phyloP scores from a whole-genome alignment of 2,113 vertebrate genomes.

The Semicossyphus pulcher region DNA sequence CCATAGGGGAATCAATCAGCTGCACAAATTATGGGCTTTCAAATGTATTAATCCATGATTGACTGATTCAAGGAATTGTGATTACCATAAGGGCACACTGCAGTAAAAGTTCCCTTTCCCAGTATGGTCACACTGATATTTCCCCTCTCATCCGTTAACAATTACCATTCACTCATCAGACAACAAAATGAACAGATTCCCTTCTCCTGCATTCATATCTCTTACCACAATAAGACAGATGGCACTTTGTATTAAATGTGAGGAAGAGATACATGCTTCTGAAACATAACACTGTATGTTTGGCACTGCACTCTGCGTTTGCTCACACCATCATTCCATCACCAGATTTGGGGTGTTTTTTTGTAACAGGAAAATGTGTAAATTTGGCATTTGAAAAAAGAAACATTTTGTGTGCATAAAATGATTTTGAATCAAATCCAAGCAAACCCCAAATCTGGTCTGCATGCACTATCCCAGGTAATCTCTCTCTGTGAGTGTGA shows the following conservation, averaged over 20 bases:
- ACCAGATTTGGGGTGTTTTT: slow-evolving; percentile 37
- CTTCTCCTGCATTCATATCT: slow-evolving; percentile 9
- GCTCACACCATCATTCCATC: not conserved
- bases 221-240: slow-evolving; percentile 9
- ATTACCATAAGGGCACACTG: not conserved
- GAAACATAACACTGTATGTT: slow-evolving; percentile 13
- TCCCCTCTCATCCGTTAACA: slow-evolving; percentile 27
- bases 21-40: not conserved
- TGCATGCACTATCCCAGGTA: not conserved
- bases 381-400: not conserved
- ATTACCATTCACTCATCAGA: not conserved
- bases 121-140: slow-evolving; percentile 8
- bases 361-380: not conserved
- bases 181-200: not conserved
- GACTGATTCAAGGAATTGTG: not conserved
- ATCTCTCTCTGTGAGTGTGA: not conserved
- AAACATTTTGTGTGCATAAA: not conserved
- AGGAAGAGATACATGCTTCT: slow-evolving; percentile 9
- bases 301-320: slow-evolving; percentile 2
- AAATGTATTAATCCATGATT: slow-evolving; percentile 4
- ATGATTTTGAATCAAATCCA: not conserved
- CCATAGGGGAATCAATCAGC: not conserved
- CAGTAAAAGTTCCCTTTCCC: slow-evolving; percentile 17
- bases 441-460: slow-evolving; percentile 53
- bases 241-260: slow-evolving; percentile 19